Conservation (phyloP, 2,113 vertebrate genomes). For the Rhea pennata region DNA sequence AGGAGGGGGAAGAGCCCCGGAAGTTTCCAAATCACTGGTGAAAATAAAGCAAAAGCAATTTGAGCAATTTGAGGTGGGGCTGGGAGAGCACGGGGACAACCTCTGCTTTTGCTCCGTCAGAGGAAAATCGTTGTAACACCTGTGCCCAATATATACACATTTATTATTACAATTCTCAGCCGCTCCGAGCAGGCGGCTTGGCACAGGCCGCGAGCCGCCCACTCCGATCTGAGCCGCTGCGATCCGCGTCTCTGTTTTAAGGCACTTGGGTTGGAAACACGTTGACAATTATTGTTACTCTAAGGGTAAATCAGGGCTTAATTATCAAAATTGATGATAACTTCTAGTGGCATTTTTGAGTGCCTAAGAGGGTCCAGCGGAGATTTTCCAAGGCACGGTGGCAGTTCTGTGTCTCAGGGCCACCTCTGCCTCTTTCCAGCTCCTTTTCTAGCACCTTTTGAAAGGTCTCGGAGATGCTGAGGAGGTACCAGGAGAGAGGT, state of each 20-base stretch:
- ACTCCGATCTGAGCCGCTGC: too few species aligned
- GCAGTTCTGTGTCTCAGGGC: constrained; percentile 17
- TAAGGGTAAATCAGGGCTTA: constrained; percentile 65
- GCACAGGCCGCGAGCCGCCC: too few species aligned
- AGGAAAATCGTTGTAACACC: background rate
- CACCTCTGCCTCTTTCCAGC: background rate
- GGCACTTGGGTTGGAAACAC: constrained; percentile 60
- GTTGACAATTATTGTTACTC: constrained; percentile 69
- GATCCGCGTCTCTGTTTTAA: background rate
- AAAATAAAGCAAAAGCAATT: constrained; percentile 69
- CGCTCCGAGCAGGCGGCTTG: background rate
- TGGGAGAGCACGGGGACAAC: constrained; percentile 16
- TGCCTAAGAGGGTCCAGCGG: too few species aligned
- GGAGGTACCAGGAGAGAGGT: background rate
- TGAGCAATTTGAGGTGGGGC: constrained; percentile 24
- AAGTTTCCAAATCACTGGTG: constrained; percentile 64
- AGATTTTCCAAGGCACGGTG: too few species aligned
- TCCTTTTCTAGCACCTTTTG: background rate
- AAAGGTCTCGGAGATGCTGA: background rate
- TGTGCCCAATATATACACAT: background rate
- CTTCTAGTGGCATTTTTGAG: constrained; percentile 30
- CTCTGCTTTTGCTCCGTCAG: fast-evolving
- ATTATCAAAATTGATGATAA: constrained; percentile 64
- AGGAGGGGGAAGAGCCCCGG: background rate
- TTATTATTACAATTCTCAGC: background rate